Conservation (phyloP, 1,140 invertebrate genomes). For the Acyrthosiphon pisum region DNA sequence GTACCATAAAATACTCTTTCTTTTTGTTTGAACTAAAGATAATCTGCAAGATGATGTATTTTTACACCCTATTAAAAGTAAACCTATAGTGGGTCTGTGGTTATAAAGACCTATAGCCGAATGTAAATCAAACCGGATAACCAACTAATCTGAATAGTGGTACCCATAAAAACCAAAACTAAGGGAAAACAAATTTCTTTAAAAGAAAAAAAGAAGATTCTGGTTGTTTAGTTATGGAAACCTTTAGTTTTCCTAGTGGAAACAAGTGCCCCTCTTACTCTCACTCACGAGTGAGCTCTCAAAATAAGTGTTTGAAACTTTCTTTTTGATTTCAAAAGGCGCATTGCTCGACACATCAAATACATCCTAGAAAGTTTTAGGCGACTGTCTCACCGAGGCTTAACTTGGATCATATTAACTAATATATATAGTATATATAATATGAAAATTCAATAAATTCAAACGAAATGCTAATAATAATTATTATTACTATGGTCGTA, state of each 20-base stretch:
- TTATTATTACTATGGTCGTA: too few species aligned
- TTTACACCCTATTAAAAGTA: not conserved
- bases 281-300: not conserved
- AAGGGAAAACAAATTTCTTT: not conserved
- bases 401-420: too few species aligned
- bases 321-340: not conserved
- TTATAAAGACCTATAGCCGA: not conserved
- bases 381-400: not conserved
- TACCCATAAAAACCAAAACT: not conserved
- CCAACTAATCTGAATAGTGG: not conserved
- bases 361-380: not conserved
- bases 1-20: not conserved
- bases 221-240: too few species aligned
- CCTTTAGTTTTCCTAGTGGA: not conserved
- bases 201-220: too few species aligned
- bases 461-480: not conserved
- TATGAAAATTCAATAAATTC: not conserved
- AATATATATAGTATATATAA: too few species aligned
- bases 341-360: not conserved
- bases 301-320: not conserved
- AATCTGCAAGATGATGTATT: not conserved
- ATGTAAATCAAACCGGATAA: not conserved
- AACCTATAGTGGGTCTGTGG: not conserved
- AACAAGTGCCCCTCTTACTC: not conserved
- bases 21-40: not conserved